Evolutionary conservation across 1,140 invertebrate genomes (phyloP), one percentile per base, ranked within the genome.

Genomic region (Drosophila oshimai): DNA sequence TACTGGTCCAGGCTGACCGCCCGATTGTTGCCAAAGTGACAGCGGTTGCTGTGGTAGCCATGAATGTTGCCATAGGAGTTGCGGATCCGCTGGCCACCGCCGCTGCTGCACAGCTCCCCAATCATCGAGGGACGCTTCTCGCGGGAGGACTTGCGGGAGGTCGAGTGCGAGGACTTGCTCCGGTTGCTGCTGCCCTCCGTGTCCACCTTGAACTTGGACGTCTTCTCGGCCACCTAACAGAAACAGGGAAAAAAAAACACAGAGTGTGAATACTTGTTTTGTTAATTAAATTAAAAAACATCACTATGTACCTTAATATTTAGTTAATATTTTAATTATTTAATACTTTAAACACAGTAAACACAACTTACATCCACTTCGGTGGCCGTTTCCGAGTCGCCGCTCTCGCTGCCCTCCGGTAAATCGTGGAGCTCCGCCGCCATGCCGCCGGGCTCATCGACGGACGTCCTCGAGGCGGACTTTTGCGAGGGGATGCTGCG

Each of bases 191-290:
- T 91, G 47, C 93, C 92, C 77, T 95, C 95, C 0, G 95, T 95
- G 7, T 95, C 94, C 55, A 95, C 94, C 80, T 95, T 95, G 70
- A 95, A 95, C 75, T 95, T 95, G 0, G 95, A 92, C 1, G 95
- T 94, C 80, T 95, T 95, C 76, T 96, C 95, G 44, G 94, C 95
- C 34, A 91, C 89, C 90, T 91, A 37, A 7, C 5, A n/a, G 5
- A 3, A 7, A 10, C 12, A 1, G 5, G 26, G n/a, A n/a, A 17
- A 9, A n/a, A 9, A 0, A 3, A 10, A 2, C 10, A 2, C 0
- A 10, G 28, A 26, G 22, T n/a, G 37, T n/a, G n/a, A n/a, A n/a
- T n/a, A n/a, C n/a, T n/a, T n/a, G n/a, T n/a, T n/a, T n/a, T n/a
- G n/a, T n/a, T n/a, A n/a, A n/a, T n/a, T n/a, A n/a, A n/a, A n/a